Conservation (phyloP, 1,140 invertebrate species). For the Aphaenogaster rudis region DNA sequence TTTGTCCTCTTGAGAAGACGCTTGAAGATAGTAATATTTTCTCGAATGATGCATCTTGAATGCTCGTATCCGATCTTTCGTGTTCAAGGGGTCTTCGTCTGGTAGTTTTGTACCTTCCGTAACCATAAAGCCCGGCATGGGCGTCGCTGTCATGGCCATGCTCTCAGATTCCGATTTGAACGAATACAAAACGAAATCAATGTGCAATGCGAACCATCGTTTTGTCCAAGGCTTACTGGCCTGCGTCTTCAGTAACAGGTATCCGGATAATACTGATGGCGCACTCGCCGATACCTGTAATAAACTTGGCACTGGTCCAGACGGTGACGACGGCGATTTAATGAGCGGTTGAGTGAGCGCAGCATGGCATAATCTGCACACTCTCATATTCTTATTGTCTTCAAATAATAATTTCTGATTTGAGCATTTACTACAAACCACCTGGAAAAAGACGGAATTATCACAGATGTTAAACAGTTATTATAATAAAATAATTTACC, state of each 20-base stretch:
- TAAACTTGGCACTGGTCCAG: slow-evolving; percentile 83
- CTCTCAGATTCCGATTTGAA: slow-evolving; percentile 88
- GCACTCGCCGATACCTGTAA: slow-evolving; percentile 88
- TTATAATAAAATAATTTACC: slow-evolving; percentile 25
- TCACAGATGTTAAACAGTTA: background rate
- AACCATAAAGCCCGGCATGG: slow-evolving; percentile 89
- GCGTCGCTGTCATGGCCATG: slow-evolving; percentile 89
- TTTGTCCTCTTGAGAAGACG: slow-evolving; percentile 85
- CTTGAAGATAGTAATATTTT: slow-evolving; percentile 88
- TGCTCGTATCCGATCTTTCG: slow-evolving; percentile 85
- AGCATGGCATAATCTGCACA: slow-evolving; percentile 84
- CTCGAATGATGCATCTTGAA: slow-evolving; percentile 89
- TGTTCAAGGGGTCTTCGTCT: slow-evolving; percentile 83
- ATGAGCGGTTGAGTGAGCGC: slow-evolving; percentile 83
- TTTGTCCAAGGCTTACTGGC: slow-evolving; percentile 88
- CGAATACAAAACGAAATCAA: slow-evolving; percentile 90
- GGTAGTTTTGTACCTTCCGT: slow-evolving; percentile 81
- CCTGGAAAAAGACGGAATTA: slow-evolving; percentile 84
- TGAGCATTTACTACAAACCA: slow-evolving; percentile 91
- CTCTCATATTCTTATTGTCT: slow-evolving; percentile 88
- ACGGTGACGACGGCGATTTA: slow-evolving; percentile 81
- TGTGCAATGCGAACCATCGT: slow-evolving; percentile 89
- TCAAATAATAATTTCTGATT: slow-evolving; percentile 90
- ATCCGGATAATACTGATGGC: slow-evolving; percentile 88
- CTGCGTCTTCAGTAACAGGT: slow-evolving; percentile 88